phyloP scores from a whole-genome alignment of 1,140 invertebrate genomes.

The Cydia strobilella region DNA sequence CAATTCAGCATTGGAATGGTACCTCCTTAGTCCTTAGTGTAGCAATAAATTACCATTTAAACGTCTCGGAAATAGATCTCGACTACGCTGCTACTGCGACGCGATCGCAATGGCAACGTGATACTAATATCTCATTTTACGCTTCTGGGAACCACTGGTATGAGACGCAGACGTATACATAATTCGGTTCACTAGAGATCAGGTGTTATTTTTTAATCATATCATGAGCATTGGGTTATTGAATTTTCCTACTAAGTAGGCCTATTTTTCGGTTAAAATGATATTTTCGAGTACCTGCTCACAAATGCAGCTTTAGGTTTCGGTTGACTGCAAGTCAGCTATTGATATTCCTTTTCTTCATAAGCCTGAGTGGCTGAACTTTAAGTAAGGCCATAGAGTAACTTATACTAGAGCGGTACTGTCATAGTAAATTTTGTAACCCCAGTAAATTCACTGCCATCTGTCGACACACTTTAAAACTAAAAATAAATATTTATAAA shows the following conservation, averaged over 20 bases:
- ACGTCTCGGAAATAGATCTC: conserved; percentile 45
- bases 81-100: conserved; percentile 17
- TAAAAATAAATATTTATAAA: no score
- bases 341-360: no score
- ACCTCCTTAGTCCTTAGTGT: conserved; percentile 16
- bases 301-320: no score
- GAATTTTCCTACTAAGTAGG: background rate
- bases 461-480: no score
- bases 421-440: no score
- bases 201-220: background rate
- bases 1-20: conserved; percentile 28
- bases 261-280: no score
- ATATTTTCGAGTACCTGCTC: no score
- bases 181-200: background rate
- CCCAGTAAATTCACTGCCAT: no score
- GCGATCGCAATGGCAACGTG: conserved; percentile 39
- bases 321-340: no score
- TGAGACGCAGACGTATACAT: background rate
- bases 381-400: no score
- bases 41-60: conserved; percentile 46
- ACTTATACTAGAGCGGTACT: no score
- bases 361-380: no score
- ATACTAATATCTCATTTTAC: conserved; percentile 51
- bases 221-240: background rate
- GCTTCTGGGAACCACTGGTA: conserved; percentile 39